Percentiles rank a stretch among this genome's conserved stretches.
phyloP scores from a whole-genome alignment of 2,888 invertebrate genomes.

The Allolobophora icterica region DNA sequence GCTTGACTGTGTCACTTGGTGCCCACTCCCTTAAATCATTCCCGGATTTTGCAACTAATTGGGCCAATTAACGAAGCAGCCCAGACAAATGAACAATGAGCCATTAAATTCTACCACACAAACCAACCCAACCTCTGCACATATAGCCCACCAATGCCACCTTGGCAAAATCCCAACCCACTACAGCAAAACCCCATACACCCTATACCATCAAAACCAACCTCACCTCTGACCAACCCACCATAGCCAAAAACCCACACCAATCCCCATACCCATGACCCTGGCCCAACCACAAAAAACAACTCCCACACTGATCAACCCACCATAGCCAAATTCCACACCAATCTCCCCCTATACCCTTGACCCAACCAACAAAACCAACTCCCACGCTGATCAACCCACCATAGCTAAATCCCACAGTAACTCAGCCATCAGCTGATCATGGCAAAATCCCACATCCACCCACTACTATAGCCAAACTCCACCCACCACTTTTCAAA shows the following conservation, averaged over 20 bases:
- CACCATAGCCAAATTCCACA: not conserved
- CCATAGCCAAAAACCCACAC: too few relatives aligned
- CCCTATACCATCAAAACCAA: too few relatives aligned
- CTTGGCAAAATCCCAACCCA: too few relatives aligned
- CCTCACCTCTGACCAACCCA: too few relatives aligned
- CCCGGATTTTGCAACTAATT: not conserved
- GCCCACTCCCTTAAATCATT: not conserved
- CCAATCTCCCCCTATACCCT: too few relatives aligned
- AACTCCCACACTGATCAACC: not conserved
- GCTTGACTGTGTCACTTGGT: not conserved
- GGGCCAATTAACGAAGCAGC: not conserved
- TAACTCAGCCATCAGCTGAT: too few relatives aligned
- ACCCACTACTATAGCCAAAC: too few relatives aligned
- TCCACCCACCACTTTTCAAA: too few relatives aligned
- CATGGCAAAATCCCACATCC: too few relatives aligned
- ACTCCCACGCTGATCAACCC: not conserved
- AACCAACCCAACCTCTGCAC: not conserved
- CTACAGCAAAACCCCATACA: not conserved
- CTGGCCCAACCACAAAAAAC: too few relatives aligned
- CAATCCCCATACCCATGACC: too few relatives aligned
- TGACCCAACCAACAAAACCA: too few relatives aligned
- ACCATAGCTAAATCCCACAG: not conserved
- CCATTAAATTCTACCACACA: not conserved
- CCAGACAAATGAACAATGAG: not conserved
- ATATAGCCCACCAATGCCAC: not conserved